phyloP scores from a whole-genome alignment of 2,797 vertebrate genomes.

The Carduelis carduelis region DNA sequence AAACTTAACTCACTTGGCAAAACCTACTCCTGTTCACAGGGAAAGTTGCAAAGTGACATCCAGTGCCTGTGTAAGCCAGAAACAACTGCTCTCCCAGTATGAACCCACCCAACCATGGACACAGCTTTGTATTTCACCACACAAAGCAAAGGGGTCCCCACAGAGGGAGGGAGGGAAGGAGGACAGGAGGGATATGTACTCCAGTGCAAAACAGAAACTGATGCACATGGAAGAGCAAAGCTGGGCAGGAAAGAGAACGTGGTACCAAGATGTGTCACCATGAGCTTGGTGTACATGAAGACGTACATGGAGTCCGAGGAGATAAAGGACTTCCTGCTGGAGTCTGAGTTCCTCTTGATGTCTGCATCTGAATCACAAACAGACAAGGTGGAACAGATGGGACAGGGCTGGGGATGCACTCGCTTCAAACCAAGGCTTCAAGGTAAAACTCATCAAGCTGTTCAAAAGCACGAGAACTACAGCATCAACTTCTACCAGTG shows the following conservation, averaged over 20 bases:
- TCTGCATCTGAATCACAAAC: constrained; percentile 81
- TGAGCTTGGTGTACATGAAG: not conserved
- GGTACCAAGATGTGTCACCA: not conserved
- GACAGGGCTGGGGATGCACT: not conserved
- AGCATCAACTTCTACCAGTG: not conserved
- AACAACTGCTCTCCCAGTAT: not conserved
- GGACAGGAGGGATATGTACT: not conserved
- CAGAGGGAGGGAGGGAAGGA: not conserved
- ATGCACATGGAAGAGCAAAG: not conserved
- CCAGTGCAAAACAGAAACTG: not conserved
- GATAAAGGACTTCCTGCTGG: constrained; percentile 79
- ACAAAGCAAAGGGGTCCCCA: not conserved
- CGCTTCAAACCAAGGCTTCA: not conserved
- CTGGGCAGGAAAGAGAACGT: not conserved
- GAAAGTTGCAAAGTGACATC: not conserved
- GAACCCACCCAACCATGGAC: not conserved
- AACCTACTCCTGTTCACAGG: not conserved
- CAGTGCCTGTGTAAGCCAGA: not conserved
- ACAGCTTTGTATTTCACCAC: not conserved
- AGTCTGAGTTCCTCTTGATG: constrained; percentile 80
- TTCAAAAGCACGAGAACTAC: not conserved
- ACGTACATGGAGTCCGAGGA: constrained; percentile 89
- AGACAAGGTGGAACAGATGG: not conserved
- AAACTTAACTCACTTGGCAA: not conserved
- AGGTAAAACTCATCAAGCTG: not conserved